Evolutionary conservation across 23 tunicate genomes (phyloP), one percentile per base, ranked within the genome.

Genomic region (Clavelina lepadiformis): DNA sequence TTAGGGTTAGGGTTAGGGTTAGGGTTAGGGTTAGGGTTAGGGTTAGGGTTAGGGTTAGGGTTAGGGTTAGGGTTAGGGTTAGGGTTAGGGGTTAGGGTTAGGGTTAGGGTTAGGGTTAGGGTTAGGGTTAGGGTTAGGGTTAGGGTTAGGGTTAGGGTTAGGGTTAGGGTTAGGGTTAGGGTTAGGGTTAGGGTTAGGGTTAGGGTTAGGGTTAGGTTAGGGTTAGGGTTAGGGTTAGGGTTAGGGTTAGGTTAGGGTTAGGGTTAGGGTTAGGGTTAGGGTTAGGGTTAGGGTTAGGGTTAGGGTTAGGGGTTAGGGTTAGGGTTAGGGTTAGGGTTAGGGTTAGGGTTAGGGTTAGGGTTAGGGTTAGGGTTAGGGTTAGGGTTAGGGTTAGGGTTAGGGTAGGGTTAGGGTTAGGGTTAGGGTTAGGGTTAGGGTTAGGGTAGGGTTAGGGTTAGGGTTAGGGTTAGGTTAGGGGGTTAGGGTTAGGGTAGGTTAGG

Each of bases 211-310:
- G 13, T 60, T 7, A n/a, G 66, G 66, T 24, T 60, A 7, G 66
- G 66, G 80, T 63, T 69, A 44, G 31, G 78, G 80, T 63, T 69
- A 44, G 31, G 78, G 80, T 63, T 69, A 44, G 31, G 78, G 80
- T 63, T 60, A 60, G 66, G 66, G 66, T 60, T 60, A 60, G 66
- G 66, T 44, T 60, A 26, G 29, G 35, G 76, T 62, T 36, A 22
- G 28, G 20, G 63, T 63, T 47, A 4, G 35, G 6, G 63, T 63
- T 63, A 38, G n/a, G 31, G 88, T 53, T 80, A 33, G 38, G 88
- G 88, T 53, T 80, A 33, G 38, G 88, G 88, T 52, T 80, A 34
- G 46, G 88, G 88, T 52, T 80, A 34, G 46, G 88, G 88, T 52
- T 70, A 56, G 56, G 76, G 76, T 66, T 70, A 56, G 56, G 76